Conservation (phyloP, 2,113 vertebrate genomes). For the Lasiurus cinereus region DNA sequence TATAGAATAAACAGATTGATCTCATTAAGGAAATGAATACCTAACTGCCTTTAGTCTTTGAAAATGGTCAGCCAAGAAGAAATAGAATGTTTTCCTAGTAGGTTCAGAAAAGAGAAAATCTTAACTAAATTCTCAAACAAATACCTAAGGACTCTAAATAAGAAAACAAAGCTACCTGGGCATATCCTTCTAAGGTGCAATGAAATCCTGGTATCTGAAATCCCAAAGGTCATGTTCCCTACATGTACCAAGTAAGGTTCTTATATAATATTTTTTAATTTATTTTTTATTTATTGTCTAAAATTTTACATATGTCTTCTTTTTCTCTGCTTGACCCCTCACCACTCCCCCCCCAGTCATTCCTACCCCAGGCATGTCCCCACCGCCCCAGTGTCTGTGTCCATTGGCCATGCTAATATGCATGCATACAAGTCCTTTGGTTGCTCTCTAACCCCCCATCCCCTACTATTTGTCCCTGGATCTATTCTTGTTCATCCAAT, state of each 20-base stretch:
- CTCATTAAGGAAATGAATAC: not conserved
- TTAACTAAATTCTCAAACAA: slow-evolving; percentile 42
- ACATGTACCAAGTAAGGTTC: not conserved
- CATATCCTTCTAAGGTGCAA: not conserved
- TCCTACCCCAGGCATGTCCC: no score
- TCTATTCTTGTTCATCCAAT: no score
- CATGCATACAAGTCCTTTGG: no score
- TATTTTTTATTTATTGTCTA: no score
- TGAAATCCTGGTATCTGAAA: not conserved
- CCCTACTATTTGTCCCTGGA: no score
- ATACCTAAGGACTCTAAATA: not conserved
- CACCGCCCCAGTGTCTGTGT: no score
- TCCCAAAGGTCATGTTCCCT: not conserved
- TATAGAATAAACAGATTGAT: not conserved
- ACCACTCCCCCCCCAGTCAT: no score
- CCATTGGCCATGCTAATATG: no score
- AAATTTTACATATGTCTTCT: no score
- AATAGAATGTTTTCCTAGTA: not conserved
- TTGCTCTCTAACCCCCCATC: no score
- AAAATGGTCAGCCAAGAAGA: slow-evolving; percentile 19
- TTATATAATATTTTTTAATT: not conserved
- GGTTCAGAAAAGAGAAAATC: slow-evolving; percentile 27
- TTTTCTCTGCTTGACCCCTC: no score
- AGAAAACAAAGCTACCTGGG: not conserved
- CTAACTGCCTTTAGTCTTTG: not conserved